Base-by-base conservation (phyloP, 2,888 invertebrate species). In the Aelia acuminata region DNA sequence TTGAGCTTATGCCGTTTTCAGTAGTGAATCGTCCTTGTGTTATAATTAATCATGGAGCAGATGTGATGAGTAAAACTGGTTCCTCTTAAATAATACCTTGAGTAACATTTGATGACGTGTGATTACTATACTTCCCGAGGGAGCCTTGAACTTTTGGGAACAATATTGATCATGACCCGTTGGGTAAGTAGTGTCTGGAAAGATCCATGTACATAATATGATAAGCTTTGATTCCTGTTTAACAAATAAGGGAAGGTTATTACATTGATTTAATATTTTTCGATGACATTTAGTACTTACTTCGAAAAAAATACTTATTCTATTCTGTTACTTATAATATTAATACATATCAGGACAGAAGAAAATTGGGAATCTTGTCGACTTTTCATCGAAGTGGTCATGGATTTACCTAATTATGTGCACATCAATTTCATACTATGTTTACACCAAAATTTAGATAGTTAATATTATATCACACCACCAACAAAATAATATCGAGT, bases 41-140 rank as follows among this genome's bases (percentile, higher is more conserved):
- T 57, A 26, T 31, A 26, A 57, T 57, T 57, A 57, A 57, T 57
- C 57, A 26, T 57, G n/a, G n/a, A 57, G 15, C 57, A 57, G 57
- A 57, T 15, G 57, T 26, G 57, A 57, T 57, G 57, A 31, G 57
- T 57, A 57, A n/a, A n/a, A 57, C 13, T 31, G 57, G 57, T 57
- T 57, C 26, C 57, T 57, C 26, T 57, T 26, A 57, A 57, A 57
- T 57, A 57, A 57, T 57, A 57, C 26, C 26, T 26, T 57, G 26
- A 26, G 26, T 57, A 57, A 26, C 57, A 57, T 57, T 57, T 57
- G 57, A 57, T 57, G 57, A 57, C 57, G 57, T 57, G 57, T 57
- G 26, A 57, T 57, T 57, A 57, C 57, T 57, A 26, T 57, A 57
- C 57, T 57, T n/a, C 57, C 26, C n/a, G 11, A 2, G 26, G 57